Percentiles rank a stretch among this genome's conserved stretches.
Conservation (phyloP, 2,113 vertebrate species). For the Polyodon spathula region DNA sequence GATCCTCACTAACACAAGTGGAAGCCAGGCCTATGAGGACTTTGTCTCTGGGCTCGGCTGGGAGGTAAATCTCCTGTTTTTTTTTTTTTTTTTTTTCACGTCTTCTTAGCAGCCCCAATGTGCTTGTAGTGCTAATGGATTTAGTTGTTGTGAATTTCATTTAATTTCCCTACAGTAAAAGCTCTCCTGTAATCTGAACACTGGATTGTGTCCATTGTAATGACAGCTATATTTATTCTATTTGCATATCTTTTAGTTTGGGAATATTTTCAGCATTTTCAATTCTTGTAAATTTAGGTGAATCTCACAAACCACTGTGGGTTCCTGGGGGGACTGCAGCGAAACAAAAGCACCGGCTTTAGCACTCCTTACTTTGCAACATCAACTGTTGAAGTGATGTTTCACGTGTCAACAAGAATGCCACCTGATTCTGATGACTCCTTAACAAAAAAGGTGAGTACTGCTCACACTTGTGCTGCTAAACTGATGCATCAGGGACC, state of each 20-base stretch:
- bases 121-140: not conserved
- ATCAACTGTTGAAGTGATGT: conserved; percentile 94
- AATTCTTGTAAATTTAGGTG: conserved; percentile 54
- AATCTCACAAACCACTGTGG: conserved; percentile 93
- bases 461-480: not conserved
- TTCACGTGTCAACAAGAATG: conserved; percentile 97
- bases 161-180: no score
- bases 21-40: conserved; percentile 95
- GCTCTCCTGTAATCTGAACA: no score
- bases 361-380: conserved; percentile 95
- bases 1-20: conserved; percentile 88
- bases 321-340: conserved; percentile 94
- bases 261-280: not conserved
- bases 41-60: conserved; percentile 96
- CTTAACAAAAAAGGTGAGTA: conserved; percentile 87
- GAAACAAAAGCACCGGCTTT: conserved; percentile 90
- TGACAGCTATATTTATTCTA: no score
- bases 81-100: no score
- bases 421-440: conserved; percentile 93
- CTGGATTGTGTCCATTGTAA: no score
- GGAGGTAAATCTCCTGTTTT: conserved; percentile 68
- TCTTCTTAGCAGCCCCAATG: not conserved
- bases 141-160: no score
- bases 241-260: not conserved
- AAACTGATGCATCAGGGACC: no score